Evolutionary conservation across 2,113 vertebrate genomes (phyloP), one percentile per base, ranked within the genome.

Genomic region (Ondatra zibethicus): DNA sequence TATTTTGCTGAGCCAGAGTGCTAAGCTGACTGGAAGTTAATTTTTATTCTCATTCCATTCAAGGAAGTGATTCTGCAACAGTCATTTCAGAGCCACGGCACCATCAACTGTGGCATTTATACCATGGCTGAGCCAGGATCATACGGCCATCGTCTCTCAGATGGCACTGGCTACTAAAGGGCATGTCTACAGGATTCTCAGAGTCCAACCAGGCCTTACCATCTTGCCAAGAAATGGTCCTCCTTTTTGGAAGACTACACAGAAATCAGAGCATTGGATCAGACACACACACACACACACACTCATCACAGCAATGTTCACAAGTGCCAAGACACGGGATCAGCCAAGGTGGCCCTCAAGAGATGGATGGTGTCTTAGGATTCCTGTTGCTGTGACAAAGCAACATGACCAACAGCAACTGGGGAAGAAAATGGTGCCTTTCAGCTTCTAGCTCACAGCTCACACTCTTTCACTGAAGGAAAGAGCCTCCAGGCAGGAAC

Each of bases 1-100:
- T 47, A 66, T 92, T 96, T 77, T 87, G 92, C 92, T 92, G 61
- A 96, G 84, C 85, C 95, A 93, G 63, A 89, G 11, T 16, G 50
- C 55, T 39, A 75, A 65, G 63, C 33, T 85, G 76, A 77, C 27
- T 61, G 70, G 21, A 39, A 97, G 78, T 86, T 92, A 61, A 36
- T 81, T 91, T 93, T 65, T 66, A 87, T 61, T 93, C 36, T 92
- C 39, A 11, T 76, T 96, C 89, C 36, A 84, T 42, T 73, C 72
- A 82, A n/a, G 47, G 55, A 95, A 61, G 42, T 52, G 78, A 86
- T 68, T 78, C 39, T 50, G 17, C 36, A 42, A 73, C 63, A 66
- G 21, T 39, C 66, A 70, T 52, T 1, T 65, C 42, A 86, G 92
- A 47, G 1, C 55, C 55, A 58, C 19, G 5, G 55, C 19, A 58